A percentile compares a stretch with the other conserved stretches of the same genome.
Evolutionary conservation across 2,113 vertebrate species (phyloP).

Genomic region (Muntiacus reevesi): DNA sequence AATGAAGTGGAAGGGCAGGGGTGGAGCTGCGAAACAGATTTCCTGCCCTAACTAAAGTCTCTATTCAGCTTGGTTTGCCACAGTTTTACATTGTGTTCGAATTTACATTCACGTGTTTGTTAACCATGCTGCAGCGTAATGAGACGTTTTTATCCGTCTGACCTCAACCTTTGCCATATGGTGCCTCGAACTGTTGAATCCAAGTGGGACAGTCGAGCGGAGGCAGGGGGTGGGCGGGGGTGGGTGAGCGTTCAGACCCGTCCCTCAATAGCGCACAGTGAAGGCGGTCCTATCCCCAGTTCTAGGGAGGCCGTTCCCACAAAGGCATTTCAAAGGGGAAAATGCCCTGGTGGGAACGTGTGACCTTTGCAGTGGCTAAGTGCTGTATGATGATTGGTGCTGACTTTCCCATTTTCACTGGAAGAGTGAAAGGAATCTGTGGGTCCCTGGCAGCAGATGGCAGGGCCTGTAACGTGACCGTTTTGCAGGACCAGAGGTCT

Average conservation of each 20-base stretch:
- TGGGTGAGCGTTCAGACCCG: neutral
- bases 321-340: conserved; percentile 14
- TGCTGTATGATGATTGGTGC: neutral
- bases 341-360: neutral
- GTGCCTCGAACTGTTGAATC: conserved; percentile 78
- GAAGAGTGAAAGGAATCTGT: neutral
- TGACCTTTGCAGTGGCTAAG: neutral
- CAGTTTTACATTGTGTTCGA: conserved; percentile 91
- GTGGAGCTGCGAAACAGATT: conserved; percentile 86
- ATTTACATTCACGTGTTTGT: conserved; percentile 93
- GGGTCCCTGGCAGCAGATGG: conserved; percentile 12
- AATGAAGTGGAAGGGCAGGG: conserved; percentile 89
- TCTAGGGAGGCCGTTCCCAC: conserved; percentile 36
- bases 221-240: neutral
- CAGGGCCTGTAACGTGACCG: neutral
- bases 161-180: conserved; percentile 97
- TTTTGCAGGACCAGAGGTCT: neutral
- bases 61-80: conserved; percentile 85
- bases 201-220: conserved; percentile 49
- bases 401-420: conserved; percentile 25
- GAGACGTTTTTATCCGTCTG: conserved; percentile 94
- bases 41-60: conserved; percentile 76
- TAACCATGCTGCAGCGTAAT: conserved; percentile 88
- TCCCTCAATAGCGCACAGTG: neutral
- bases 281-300: neutral